phyloP scores from a whole-genome alignment of 2,113 vertebrate genomes.

The Pterocles orientalis region DNA sequence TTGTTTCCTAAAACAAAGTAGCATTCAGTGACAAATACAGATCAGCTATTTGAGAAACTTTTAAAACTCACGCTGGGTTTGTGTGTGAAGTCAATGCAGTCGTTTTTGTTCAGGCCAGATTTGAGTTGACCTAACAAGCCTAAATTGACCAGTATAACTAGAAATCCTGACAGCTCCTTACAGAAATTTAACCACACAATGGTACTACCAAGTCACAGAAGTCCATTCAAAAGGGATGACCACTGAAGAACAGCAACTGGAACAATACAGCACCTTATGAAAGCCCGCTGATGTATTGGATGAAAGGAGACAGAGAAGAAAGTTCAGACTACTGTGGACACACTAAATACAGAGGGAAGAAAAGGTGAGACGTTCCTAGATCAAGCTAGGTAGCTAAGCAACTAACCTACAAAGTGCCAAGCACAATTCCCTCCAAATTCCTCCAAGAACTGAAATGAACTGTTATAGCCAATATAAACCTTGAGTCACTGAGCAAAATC shows the following conservation, averaged over 20 bases:
- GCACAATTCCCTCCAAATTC: background rate
- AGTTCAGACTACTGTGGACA: conserved; percentile 28
- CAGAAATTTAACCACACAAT: background rate
- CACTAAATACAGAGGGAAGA: background rate
- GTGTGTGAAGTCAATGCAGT: background rate
- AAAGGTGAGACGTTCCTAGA: background rate
- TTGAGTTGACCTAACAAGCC: background rate
- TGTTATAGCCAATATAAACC: background rate
- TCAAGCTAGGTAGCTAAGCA: conserved; percentile 33
- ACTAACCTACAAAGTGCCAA: conserved; percentile 15
- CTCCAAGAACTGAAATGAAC: conserved; percentile 10
- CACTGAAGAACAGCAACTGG: background rate
- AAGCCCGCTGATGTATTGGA: background rate
- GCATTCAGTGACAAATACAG: background rate
- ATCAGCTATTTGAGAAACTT: background rate
- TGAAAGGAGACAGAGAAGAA: background rate
- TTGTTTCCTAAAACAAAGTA: background rate
- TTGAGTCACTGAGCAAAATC: background rate
- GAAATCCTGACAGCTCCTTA: background rate
- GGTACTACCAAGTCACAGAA: background rate
- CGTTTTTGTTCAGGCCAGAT: background rate
- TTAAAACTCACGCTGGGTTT: background rate
- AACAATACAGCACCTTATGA: background rate
- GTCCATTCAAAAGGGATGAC: background rate
- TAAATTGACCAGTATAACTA: background rate